Percentiles rank a stretch among this genome's conserved stretches.
These are phyloP conservation scores for Paramuricea clavata DNA, from an alignment of 92 coral and sea anemone species.

Conservation along the genomic window DNA sequence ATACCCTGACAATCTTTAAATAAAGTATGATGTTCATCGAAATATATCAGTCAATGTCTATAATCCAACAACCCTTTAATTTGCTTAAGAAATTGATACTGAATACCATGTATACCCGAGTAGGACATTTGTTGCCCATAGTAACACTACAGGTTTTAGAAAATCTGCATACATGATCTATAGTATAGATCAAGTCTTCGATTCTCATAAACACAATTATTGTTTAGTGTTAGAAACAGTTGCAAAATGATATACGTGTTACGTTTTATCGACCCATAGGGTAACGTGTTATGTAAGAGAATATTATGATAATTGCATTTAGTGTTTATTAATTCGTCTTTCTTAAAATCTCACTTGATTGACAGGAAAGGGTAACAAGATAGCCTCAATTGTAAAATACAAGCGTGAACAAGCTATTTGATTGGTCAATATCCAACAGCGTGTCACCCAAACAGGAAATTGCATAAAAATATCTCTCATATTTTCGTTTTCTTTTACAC, in stretches of 20 bases:
- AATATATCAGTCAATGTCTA: too few relatives aligned
- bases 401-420: not conserved
- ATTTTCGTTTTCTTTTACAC: not conserved
- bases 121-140: not conserved
- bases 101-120: not conserved
- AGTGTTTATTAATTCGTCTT: not conserved
- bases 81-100: too few relatives aligned
- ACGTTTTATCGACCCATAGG: not conserved
- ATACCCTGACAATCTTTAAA: too few relatives aligned
- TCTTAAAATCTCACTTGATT: not conserved
- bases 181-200: not conserved
- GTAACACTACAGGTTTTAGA: not conserved
- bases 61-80: too few relatives aligned
- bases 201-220: not conserved
- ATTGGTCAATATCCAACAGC: not conserved
- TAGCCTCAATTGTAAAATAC: not conserved
- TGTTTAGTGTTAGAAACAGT: not conserved
- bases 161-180: not conserved
- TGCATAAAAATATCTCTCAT: constrained; percentile 14
- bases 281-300: not conserved
- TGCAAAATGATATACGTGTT: too few relatives aligned
- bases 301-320: not conserved
- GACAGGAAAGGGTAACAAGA: not conserved
- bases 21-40: too few relatives aligned
- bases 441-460: constrained; percentile 25